Conservation (phyloP, 2,888 invertebrate genomes). For the Nomada fucata region DNA sequence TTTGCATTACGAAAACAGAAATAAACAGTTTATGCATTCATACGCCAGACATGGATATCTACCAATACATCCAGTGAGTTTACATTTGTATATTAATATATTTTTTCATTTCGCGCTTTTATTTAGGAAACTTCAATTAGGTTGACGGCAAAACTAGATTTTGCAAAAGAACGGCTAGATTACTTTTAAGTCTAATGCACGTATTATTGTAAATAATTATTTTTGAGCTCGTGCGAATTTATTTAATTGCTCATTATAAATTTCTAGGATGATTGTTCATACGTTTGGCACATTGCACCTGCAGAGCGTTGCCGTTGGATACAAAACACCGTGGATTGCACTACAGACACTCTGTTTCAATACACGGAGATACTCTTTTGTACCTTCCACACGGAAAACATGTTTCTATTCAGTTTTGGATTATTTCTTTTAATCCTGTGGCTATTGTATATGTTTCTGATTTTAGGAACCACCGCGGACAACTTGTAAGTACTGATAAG, state of each 20-base stretch:
- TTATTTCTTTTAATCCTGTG: slow-evolving; percentile 82
- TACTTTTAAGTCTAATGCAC: no score
- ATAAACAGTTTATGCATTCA: neutral
- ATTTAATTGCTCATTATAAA: neutral
- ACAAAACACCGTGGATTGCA: slow-evolving; percentile 77
- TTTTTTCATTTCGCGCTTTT: neutral
- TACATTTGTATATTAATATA: neutral
- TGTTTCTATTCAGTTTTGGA: slow-evolving; percentile 70
- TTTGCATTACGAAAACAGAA: neutral
- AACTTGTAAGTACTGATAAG: slow-evolving; percentile 85
- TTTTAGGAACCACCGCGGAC: slow-evolving; percentile 86
- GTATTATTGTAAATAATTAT: neutral
- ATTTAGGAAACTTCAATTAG: no score
- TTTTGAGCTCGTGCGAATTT: neutral
- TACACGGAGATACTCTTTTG: slow-evolving; percentile 83
- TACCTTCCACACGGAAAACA: slow-evolving; percentile 72
- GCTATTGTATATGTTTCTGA: slow-evolving; percentile 85
- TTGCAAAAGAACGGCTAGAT: no score
- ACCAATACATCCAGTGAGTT: slow-evolving; percentile 55
- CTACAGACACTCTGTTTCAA: slow-evolving; percentile 76
- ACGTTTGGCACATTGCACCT: slow-evolving; percentile 78
- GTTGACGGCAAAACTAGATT: no score
- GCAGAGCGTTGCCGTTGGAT: slow-evolving; percentile 82
- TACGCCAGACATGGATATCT: slow-evolving; percentile 48
- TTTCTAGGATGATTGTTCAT: slow-evolving; percentile 80